Evolutionary conservation across 2,113 vertebrate species (phyloP).

Genomic region (Callipepla squamata): DNA sequence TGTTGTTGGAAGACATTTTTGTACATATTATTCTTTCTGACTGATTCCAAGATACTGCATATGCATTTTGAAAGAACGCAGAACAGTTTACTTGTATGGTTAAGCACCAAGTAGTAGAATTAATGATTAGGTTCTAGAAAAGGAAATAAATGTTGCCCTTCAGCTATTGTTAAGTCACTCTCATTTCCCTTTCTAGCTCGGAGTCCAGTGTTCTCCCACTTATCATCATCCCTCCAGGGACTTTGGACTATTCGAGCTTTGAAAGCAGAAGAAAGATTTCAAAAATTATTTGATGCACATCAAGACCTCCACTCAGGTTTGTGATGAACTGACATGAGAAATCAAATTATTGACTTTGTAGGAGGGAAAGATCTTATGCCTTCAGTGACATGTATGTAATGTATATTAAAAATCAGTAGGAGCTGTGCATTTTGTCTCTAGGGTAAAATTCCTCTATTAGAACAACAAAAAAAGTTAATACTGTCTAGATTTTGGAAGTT

Average conservation of each 20-base stretch:
- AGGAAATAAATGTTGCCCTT: slow-evolving; percentile 45
- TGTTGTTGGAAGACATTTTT: background rate
- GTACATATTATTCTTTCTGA: slow-evolving; percentile 3
- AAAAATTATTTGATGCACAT: slow-evolving; percentile 90
- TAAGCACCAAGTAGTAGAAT: slow-evolving; percentile 36
- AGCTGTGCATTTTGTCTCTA: slow-evolving; percentile 30
- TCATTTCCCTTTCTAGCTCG: slow-evolving; percentile 80
- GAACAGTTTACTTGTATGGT: background rate
- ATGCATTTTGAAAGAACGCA: slow-evolving; percentile 31
- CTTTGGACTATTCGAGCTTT: slow-evolving; percentile 93
- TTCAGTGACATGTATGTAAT: background rate
- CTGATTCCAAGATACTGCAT: background rate
- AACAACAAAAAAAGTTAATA: slow-evolving; percentile 29
- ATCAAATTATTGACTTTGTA: slow-evolving; percentile 37
- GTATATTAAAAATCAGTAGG: slow-evolving; percentile 38
- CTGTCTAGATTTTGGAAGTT: slow-evolving; percentile 31
- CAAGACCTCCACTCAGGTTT: slow-evolving; percentile 95
- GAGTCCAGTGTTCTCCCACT: slow-evolving; percentile 95
- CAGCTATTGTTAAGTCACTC: slow-evolving; percentile 17
- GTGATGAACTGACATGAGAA: slow-evolving; percentile 37
- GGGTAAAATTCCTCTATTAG: slow-evolving; percentile 37
- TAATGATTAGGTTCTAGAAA: slow-evolving; percentile 25
- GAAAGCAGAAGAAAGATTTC: slow-evolving; percentile 88
- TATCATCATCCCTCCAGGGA: slow-evolving; percentile 93
- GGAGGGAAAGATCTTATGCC: slow-evolving; percentile 31